These are phyloP conservation scores for Brachyopa scutellaris DNA, from an alignment of 2,888 invertebrate genomes.

Conservation along the genomic window DNA sequence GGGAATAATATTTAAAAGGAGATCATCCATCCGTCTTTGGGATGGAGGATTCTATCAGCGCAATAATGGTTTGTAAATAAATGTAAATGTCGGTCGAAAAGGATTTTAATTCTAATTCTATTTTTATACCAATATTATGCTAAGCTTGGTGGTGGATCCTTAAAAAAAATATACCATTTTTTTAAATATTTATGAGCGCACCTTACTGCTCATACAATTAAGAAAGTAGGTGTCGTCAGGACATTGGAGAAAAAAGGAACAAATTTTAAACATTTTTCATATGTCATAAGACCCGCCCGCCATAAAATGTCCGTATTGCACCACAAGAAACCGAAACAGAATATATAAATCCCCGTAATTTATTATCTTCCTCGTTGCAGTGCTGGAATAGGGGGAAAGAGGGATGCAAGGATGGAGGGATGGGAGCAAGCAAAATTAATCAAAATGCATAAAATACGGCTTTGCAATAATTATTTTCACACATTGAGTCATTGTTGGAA, in stretches of 20 bases:
- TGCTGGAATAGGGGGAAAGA: neutral
- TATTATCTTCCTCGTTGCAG: conserved; percentile 40
- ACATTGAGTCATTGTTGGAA: conserved; percentile 63
- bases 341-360: conserved; percentile 58
- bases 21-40: conserved; percentile 51
- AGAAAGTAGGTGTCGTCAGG: neutral
- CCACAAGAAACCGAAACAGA: conserved; percentile 37
- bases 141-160: conserved; percentile 4
- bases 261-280: conserved; percentile 46
- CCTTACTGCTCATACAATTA: neutral
- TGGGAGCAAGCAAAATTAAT: conserved; percentile 49
- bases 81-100: conserved; percentile 56
- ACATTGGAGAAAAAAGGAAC: conserved; percentile 1
- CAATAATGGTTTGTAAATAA: conserved; percentile 67
- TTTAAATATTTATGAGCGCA: neutral
- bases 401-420: neutral
- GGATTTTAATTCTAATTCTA: conserved; percentile 59
- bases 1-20: conserved; percentile 55
- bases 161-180: neutral
- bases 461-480: conserved; percentile 71
- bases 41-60: conserved; percentile 35
- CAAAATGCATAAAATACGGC: conserved; percentile 63
- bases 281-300: conserved; percentile 25
- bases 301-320: conserved; percentile 41
- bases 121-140: conserved; percentile 34